Base-by-base conservation (phyloP, 2,888 invertebrate genomes). In the Anaspis maculata region DNA sequence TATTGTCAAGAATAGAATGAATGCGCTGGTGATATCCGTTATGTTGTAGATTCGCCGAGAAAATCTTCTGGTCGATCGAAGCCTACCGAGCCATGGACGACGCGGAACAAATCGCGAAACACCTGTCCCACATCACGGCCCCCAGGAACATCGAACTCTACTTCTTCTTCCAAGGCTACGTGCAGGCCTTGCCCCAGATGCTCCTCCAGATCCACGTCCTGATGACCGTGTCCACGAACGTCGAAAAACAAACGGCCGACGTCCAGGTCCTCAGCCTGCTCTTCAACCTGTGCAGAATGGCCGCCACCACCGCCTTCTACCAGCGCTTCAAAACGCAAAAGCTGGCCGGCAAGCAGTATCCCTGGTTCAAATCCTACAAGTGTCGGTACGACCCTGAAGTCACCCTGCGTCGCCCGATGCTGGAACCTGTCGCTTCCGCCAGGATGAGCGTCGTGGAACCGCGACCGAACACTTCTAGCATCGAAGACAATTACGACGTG, bases 251-350 rank as follows among this genome's bases (percentile, higher is more conserved):
- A 51, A 82, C 80, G 84, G 85, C 76, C 45, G 69, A 72, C 34
- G 68, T 80, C 33, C 83, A 83, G 62, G 68, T 76, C 6, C 62
- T 82, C 3, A 78, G 79, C 50, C 71, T 85, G 36, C 54, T 79
- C 2, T 73, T 79, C 43, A 80, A 83, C 2, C 67, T 81, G 19
- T 67, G 79, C 14, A 73, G 81, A 52, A 69, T 85, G 67, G 77
- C 85, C 1, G 72, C 76, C 33, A 77, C 79, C 22, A 81, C 83
- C 10, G 75, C 80, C 14, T 67, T 75, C 13, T 86, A 80, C 53
- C 79, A 85, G 61, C 72, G 84, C 54, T 85, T 85, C 54, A 84
- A 84, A 63, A 77, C 83, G 44, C 84, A 86, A 63, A 80, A 82
- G 51, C 54, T 80, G 16, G 75, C 76, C 30, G 85, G 85, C 1